Base-by-base conservation (phyloP, 2,113 vertebrate genomes). In the Benitochromis conjunctus region DNA sequence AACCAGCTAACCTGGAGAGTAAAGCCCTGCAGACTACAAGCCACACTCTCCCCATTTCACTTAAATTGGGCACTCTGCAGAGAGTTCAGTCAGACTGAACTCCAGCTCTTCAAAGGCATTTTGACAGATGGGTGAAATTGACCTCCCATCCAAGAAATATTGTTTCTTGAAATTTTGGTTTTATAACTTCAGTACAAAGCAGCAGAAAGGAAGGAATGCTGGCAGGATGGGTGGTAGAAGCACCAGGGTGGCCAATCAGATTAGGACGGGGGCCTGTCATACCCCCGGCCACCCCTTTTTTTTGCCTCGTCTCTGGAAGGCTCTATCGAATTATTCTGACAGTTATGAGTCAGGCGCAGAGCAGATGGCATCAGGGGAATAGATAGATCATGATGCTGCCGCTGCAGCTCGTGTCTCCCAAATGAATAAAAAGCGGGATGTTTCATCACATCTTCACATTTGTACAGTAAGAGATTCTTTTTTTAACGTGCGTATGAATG, bases 271-370 rank as follows among this genome's bases (percentile, higher is more conserved):
- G 18, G 19, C 13, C 62, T 7, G 29, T n/a, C 36, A 13, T 54
- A 76, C 26, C 71, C 26, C 31, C 29, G 18, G 46, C 71, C 71
- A 76, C 38, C n/a, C 56, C 26, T 26, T 64, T 69, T 31, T 29
- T 46, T 29, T 26, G 77, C 58, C 34, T 41, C 2, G 2, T 24
- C 84, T 77, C 62, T 55, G 19, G 29, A 83, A 36, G 21, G 51
- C 64, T 88, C 74, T 58, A 38, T 82, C 81, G 80, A 80, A 86
- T 86, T 64, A 84, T 77, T 88, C 51, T 85, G 69, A 91, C 58
- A 64, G 57, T 71, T 46, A 83, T 7, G 38, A 69, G 56, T 69
- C 46, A 69, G 87, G 18, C 26, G 7, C 51, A 53, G 58, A 64
- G 82, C 81, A 85, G 82, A 79, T 58, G 71, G 41, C 66, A 80